Conservation (phyloP, 2,113 vertebrate species). For the Geococcyx californianus region DNA sequence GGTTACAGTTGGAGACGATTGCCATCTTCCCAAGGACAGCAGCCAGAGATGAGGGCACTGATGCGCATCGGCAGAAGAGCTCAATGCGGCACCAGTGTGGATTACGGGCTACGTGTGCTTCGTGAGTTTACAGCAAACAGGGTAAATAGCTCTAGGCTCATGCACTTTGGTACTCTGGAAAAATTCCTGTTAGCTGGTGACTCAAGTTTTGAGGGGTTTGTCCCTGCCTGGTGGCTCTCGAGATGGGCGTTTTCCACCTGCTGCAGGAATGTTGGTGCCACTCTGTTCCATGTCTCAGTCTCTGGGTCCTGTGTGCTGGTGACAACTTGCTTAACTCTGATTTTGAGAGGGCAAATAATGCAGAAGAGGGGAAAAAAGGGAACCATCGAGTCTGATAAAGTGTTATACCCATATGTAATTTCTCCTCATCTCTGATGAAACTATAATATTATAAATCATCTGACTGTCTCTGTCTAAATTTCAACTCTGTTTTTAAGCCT, state of each 20-base stretch:
- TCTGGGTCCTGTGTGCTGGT: background rate
- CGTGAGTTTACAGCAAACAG: background rate
- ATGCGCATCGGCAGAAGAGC: background rate
- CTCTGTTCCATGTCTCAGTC: rapidly evolving
- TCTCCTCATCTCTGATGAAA: background rate
- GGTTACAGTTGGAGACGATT: background rate
- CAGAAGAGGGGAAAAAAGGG: background rate
- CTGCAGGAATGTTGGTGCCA: background rate
- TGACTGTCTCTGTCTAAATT: background rate
- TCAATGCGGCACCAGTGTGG: background rate
- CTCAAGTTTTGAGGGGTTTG: background rate
- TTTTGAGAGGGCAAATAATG: background rate
- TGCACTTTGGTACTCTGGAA: background rate
- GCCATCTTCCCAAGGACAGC: background rate
- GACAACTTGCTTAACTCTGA: background rate
- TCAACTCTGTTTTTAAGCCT: background rate
- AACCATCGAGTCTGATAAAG: background rate
- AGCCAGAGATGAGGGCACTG: background rate
- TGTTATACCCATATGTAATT: background rate
- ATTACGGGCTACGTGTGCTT: background rate
- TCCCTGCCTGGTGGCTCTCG: background rate
- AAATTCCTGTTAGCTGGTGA: background rate
- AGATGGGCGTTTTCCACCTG: background rate
- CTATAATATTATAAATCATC: background rate
- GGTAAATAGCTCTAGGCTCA: background rate